These are phyloP conservation scores for Microtus pennsylvanicus DNA, from an alignment of 2,113 vertebrate species.

Conservation along the genomic window DNA sequence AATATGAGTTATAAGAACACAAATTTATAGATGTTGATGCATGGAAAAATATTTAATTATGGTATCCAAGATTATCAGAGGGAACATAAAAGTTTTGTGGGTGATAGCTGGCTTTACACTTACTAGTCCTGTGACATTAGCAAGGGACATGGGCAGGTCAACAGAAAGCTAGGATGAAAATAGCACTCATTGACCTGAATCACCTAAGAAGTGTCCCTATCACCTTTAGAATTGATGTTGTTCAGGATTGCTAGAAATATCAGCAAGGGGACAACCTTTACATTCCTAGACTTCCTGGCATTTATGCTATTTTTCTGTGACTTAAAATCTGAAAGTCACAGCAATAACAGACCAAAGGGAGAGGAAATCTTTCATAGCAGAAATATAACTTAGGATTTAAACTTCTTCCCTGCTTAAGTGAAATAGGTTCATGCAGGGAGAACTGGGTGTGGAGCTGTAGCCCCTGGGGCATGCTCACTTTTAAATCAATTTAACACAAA, in stretches of 20 bases:
- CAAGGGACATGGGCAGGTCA: too few species aligned
- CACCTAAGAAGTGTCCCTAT: background rate
- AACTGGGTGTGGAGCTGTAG: fast-evolving
- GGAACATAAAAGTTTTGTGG: fast-evolving
- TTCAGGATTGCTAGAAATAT: constrained; percentile 1
- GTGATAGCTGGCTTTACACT: background rate
- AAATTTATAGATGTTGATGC: background rate
- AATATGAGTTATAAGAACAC: background rate
- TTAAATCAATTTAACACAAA: constrained; percentile 59
- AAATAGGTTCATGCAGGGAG: fast-evolving
- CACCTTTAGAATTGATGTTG: constrained; percentile 5
- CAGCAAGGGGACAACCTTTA: background rate
- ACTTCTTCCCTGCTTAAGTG: background rate
- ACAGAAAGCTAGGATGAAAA: background rate
- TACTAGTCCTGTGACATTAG: background rate
- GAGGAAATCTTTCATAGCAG: background rate
- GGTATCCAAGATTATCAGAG: too few species aligned
- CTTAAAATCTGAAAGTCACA: constrained; percentile 23
- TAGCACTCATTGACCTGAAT: background rate
- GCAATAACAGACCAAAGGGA: background rate
- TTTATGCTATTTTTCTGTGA: constrained; percentile 54
- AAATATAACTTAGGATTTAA: background rate
- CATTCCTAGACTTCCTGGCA: constrained; percentile 40
- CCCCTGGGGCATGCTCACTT: background rate
- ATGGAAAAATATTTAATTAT: background rate